These are phyloP conservation scores for Acanthococcus lagerstroemiae DNA, from an alignment of 2,888 invertebrate genomes.

Conservation along the genomic window DNA sequence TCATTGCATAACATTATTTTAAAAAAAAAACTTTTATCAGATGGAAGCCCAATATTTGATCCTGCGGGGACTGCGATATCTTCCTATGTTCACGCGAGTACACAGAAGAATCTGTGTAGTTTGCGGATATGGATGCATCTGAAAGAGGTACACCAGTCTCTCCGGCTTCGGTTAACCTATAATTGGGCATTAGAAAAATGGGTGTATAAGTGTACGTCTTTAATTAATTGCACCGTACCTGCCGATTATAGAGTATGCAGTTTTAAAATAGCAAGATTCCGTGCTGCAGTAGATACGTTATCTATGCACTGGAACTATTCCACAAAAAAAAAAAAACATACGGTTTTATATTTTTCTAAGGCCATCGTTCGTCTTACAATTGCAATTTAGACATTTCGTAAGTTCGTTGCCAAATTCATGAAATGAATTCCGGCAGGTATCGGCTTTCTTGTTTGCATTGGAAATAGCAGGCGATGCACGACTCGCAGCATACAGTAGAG, in stretches of 20 bases:
- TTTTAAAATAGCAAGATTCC: neutral
- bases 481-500: too few relatives aligned
- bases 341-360: too few relatives aligned
- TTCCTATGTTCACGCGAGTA: neutral
- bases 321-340: neutral
- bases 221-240: constrained; percentile 23
- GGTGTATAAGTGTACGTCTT: constrained; percentile 15
- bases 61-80: neutral
- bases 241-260: neutral
- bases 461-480: too few relatives aligned
- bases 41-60: neutral
- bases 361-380: too few relatives aligned
- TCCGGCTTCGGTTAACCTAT: constrained; percentile 11
- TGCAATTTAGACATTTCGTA: too few relatives aligned
- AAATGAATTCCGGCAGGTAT: too few relatives aligned
- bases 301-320: neutral
- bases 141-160: neutral
- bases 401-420: too few relatives aligned
- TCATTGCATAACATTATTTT: constrained; percentile 26
- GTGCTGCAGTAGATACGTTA: neutral
- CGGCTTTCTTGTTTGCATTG: too few relatives aligned
- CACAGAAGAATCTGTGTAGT: too few relatives aligned
- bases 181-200: constrained; percentile 28
- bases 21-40: neutral
- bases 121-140: neutral